Evolutionary conservation across 2,888 invertebrate genomes (phyloP), one percentile per base, ranked within the genome.

Genomic region (Drosophila paucipuncta): DNA sequence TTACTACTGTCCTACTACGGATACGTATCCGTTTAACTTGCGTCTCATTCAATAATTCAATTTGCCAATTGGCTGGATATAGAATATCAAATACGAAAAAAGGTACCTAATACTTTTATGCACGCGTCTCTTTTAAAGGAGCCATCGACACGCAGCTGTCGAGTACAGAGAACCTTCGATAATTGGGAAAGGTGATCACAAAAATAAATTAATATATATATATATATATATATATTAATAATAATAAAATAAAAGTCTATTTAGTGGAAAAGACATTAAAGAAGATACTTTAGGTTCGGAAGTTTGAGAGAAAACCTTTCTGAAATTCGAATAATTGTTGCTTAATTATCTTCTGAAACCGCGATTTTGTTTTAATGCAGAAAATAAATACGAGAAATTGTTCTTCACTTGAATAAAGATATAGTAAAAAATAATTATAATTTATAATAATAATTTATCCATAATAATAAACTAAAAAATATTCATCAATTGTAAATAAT

Each of bases 31-130:
- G 73, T 60, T 28, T 13, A 18, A 33, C 18, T 31, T 47, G 55
- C 58, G 39, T 53, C 54, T 18, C 16, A 35, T 54, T 31, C 57
- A 47, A 52, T 88, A 85, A 85, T 89, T 85, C 65, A 85, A 89
- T 85, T 85, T 88, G 30, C 63, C 57, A 37, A 59, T 49, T 49
- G 47, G 49, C 49, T 59, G 58, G 58, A 39, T 58, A 58, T 58
- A 41, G 28, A 41, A 25, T 30, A 47, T 47, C 16, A 18, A 47
- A 47, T 25, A 67, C 22, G 16, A 5, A 43, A 53, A 73, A 78
- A 86, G 84, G 89, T 83, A 83, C 71, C 66, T 47, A 66, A 43
- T 66, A 50, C 72, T 83, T 58, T 39, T 39, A 28, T 57, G 37
- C 37, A 37, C 25, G 35, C 54, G 54, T 69, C 61, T 4, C 18